Evolutionary conservation across 2,888 invertebrate genomes (phyloP), one percentile per base, ranked within the genome.

Genomic region (Eilema griseolum): DNA sequence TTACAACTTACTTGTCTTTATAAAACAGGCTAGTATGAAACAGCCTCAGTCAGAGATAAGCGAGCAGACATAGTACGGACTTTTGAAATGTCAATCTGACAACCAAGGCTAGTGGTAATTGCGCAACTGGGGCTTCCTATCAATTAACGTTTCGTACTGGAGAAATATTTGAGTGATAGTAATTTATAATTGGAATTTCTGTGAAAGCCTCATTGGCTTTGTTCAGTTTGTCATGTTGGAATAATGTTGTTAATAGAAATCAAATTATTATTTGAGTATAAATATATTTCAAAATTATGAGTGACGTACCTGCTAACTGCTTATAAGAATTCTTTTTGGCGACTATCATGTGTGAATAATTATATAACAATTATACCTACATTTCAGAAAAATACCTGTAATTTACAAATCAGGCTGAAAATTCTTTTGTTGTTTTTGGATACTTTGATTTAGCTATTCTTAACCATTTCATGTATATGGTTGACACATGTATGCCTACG

Each of bases 61-160:
- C 86, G 89, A 88, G 84, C 86, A 86, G 84, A 85, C 86, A 82
- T 86, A 83, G 85, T 83, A 79, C 79, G 83, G 82, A 82, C 85
- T 77, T 82, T 88, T 85, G 86, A 84, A 87, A 88, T 86, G 85
- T 88, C 86, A 85, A 83, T 75, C 87, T 85, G 86, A 87, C 85
- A 87, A 81, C 75, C 71, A 82, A 83, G 86, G 86, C 85, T 83
- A 86, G 86, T 84, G 85, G 87, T 90, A 89, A 91, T 90, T 91
- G 89, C 87, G 84, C 81, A 83, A 85, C 85, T 76, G 84, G 79
- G 82, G 83, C 86, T 75, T 72, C 69, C 71, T 73, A 73, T 80
- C 81, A 83, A 81, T 81, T 82, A 81, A 75, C 72, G 72, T 78
- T 80, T 66, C 66, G 14, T 28, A 41, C 26, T 14, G 14, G n/a